Conservation (phyloP, 2,797 vertebrate genomes). For the Danio aesculapii region DNA sequence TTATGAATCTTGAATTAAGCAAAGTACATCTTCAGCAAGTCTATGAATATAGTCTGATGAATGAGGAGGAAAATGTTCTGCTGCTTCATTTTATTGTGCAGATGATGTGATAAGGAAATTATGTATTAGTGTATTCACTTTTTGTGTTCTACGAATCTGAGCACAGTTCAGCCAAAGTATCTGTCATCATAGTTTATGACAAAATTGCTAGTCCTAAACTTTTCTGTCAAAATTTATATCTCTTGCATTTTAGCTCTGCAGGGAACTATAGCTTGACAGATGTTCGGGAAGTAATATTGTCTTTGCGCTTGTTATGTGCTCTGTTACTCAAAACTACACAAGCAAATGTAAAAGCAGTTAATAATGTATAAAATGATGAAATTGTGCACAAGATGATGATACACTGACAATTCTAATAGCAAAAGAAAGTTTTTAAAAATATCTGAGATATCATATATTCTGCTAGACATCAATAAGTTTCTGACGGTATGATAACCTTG, state of each 20-base stretch:
- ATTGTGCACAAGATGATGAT: neutral
- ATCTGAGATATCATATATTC: too few species aligned
- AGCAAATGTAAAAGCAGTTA: neutral
- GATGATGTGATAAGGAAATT: neutral
- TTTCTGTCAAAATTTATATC: neutral
- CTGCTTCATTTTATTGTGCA: neutral
- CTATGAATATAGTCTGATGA: neutral
- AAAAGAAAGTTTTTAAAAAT: too few species aligned
- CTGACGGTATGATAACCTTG: too few species aligned
- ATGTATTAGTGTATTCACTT: neutral
- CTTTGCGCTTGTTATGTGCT: neutral
- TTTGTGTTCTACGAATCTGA: neutral
- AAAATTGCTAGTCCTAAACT: neutral
- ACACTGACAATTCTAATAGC: too few species aligned
- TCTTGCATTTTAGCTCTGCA: neutral
- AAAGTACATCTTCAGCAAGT: neutral
- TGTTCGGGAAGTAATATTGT: neutral
- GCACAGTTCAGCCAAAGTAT: neutral
- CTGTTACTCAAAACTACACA: neutral
- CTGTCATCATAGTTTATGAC: neutral
- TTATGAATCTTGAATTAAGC: constrained; percentile 1
- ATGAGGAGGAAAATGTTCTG: neutral
- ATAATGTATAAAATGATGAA: neutral
- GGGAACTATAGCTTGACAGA: neutral
- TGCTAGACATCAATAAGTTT: too few species aligned